Base-by-base conservation (phyloP, 2,797 vertebrate species). In the Enteromius trimaculatus region DNA sequence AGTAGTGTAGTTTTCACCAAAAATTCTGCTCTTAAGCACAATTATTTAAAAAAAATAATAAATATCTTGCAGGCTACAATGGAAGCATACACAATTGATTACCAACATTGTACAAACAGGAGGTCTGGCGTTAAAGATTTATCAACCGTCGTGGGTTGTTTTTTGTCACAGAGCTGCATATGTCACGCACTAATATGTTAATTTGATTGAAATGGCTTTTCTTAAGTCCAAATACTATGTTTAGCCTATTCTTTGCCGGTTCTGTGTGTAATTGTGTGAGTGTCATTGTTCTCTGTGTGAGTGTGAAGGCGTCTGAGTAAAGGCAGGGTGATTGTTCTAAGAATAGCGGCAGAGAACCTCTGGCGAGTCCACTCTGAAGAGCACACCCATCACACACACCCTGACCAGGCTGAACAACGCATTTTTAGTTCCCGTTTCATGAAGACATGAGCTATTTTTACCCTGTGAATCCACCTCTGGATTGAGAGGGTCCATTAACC, bases 261-360 rank as follows among this genome's bases (percentile, higher is more conserved):
- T 76, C 6, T 31, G 19, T 69, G 34, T 17, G 37, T 69, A 11
- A 83, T 37, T 47, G 81, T 66, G 60, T 66, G 23, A 53, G 9
- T 34, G 14, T 76, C 37, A 76, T 82, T 86, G 70, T 86, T 49
- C 60, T 23, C 10, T 55, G 16, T 53, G 6, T 53, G 42, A 34
- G 53, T 62, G 44, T 66, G 60, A 77, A 77, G 47, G 60, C 0
- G 7, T 23, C 60, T 55, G 53, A 62, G 17, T 14, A 76, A 83
- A 74, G 55, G 29, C 80, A 83, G 81, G 83, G 79, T 31, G 60
- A 85, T 19, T 85, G 90, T 87, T 85, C 93, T 94, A 94, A 92
- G 92, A 94, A 95, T 95, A 95, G 93, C 13, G 75, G 82, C 87
- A 76, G 81, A 79, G 89, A 90, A 92, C 89, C 90, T 88, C 90